Percentiles rank a stretch among this genome's conserved stretches.
Conservation (phyloP, 2,888 invertebrate species). For the Trachelus iudaicus region DNA sequence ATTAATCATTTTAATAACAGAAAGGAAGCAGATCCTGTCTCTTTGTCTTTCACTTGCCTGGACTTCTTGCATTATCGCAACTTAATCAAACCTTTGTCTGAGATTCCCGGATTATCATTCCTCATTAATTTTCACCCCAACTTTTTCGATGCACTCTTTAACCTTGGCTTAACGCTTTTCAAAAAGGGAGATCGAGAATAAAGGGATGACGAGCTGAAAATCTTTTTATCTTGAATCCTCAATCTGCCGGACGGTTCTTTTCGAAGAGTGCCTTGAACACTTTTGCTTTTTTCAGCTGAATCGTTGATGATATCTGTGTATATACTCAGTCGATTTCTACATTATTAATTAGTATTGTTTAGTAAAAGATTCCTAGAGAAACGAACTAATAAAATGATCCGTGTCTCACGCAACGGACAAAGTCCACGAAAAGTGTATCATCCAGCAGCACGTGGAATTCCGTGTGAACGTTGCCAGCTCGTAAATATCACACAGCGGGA, state of each 20-base stretch:
- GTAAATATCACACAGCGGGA: conserved; percentile 4
- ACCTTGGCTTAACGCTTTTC: not conserved
- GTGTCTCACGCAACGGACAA: not conserved
- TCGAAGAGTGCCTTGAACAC: not conserved
- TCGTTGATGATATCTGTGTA: not conserved
- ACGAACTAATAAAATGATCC: not conserved
- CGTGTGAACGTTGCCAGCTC: not conserved
- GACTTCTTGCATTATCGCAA: conserved; percentile 11
- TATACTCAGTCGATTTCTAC: not conserved
- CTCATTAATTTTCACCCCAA: conserved; percentile 20
- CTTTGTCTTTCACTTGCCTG: not conserved
- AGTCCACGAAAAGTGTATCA: not conserved
- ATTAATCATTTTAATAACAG: conserved; percentile 23
- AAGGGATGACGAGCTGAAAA: not conserved
- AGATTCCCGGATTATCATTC: conserved; percentile 20
- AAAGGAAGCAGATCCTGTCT: not conserved
- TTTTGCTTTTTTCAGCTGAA: not conserved
- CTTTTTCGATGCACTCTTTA: conserved; percentile 14
- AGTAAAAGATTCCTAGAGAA: not conserved
- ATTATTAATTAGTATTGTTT: not conserved
- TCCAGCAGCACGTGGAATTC: not conserved
- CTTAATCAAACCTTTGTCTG: conserved; percentile 23
- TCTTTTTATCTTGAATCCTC: not conserved
- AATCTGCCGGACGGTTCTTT: not conserved
- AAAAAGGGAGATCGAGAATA: not conserved